Conservation (phyloP, 2,888 invertebrate species). For the Leptarthrus brevirostris region DNA sequence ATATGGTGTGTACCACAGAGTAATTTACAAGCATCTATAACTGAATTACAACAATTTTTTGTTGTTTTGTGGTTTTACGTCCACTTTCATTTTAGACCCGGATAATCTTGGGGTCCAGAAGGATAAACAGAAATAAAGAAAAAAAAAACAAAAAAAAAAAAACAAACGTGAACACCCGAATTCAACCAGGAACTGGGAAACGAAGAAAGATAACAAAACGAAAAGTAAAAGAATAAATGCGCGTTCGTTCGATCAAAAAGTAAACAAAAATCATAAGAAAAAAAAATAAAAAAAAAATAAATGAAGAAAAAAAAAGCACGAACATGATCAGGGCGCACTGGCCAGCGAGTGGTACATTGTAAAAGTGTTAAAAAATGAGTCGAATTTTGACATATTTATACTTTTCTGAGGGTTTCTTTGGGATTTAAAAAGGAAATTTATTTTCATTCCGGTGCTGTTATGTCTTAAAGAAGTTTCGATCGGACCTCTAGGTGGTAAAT, state of each 20-base stretch:
- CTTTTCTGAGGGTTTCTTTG: too few species aligned
- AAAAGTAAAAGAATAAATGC: too few species aligned
- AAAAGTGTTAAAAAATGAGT: conserved; percentile 49
- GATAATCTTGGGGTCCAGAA: too few species aligned
- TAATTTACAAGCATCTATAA: too few species aligned
- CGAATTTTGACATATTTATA: conserved; percentile 48
- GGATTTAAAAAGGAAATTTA: too few species aligned
- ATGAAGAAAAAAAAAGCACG: neutral
- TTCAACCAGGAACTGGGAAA: too few species aligned
- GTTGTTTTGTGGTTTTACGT: neutral
- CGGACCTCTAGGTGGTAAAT: too few species aligned
- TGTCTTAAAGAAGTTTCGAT: too few species aligned
- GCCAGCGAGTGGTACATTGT: neutral
- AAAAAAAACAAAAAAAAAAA: neutral
- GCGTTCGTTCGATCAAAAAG: neutral
- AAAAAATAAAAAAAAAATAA: neutral
- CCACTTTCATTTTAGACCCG: neutral
- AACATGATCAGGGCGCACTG: neutral
- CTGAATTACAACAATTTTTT: neutral
- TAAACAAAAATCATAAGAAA: neutral
- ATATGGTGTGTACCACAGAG: neutral
- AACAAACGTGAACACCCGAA: too few species aligned
- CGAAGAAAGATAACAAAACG: neutral
- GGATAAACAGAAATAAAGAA: too few species aligned
- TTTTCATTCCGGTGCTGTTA: too few species aligned